These are phyloP conservation scores for Baryphthengus martii DNA, from an alignment of 2,113 vertebrate species.

Conservation along the genomic window DNA sequence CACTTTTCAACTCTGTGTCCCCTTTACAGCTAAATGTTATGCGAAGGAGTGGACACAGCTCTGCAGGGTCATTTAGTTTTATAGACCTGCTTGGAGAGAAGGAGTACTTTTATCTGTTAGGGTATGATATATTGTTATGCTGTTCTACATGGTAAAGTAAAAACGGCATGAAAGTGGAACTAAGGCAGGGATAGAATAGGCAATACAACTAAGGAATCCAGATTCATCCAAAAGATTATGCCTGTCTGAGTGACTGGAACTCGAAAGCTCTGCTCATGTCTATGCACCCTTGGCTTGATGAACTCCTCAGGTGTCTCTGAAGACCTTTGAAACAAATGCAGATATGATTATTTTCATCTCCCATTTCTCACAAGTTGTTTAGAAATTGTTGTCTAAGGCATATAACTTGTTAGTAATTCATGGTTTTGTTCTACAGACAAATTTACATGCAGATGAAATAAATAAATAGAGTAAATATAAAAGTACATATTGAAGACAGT, in stretches of 20 bases:
- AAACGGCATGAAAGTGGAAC: neutral
- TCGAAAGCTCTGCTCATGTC: neutral
- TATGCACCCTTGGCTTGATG: neutral
- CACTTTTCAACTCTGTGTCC: conserved; percentile 8
- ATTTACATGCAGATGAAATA: neutral
- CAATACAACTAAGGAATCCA: neutral
- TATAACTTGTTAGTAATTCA: neutral
- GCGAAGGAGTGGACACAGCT: conserved; percentile 4
- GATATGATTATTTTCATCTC: neutral
- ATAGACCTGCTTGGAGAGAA: conserved; percentile 14
- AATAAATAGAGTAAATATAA: neutral
- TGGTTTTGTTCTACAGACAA: neutral
- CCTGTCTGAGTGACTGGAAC: neutral
- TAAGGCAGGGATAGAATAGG: neutral
- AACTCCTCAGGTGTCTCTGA: neutral
- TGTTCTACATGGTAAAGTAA: neutral
- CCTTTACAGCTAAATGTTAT: neutral
- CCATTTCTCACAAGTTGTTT: neutral
- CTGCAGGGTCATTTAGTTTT: conserved; percentile 23
- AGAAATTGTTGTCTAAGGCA: neutral
- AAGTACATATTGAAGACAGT: neutral
- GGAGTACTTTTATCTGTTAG: neutral
- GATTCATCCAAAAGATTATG: neutral
- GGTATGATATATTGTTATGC: neutral
- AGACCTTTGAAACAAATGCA: neutral